Base-by-base conservation (phyloP, 2,888 invertebrate genomes). In the Theodoxus fluviatilis region DNA sequence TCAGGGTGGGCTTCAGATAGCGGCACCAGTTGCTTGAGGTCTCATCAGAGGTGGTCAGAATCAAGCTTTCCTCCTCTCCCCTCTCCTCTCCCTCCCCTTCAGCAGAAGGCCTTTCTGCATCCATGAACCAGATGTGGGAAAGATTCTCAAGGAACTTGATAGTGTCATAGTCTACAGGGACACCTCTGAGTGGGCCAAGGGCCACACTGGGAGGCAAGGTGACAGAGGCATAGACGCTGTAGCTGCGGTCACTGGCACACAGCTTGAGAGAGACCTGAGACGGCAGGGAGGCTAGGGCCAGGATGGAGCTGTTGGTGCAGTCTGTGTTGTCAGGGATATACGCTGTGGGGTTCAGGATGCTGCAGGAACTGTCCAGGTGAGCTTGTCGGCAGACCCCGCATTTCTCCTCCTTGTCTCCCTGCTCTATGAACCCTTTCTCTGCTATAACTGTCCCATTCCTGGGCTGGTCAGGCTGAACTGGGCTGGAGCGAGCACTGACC, bases 31-130 rank as follows among this genome's bases (percentile, higher is more conserved):
- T 59, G 33, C 33, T 59, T 4, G 22, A 28, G 18, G n/a, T 31
- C 28, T 59, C 59, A 59, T 59, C 59, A n/a, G 22, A 22, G 4
- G 59, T 59, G 18, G 59, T 31, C 28, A 59, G 18, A n/a, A 59
- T 28, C 9, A n/a, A 28, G 25, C n/a, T 18, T n/a, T 31, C 33
- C 28, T 59, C 33, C 33, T 59, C 59, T 1, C 33, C 59, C 22
- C n/a, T n/a, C 7, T 25, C 28, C 18, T 59, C 33, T 1, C 33
- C 33, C 31, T 59, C 33, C 28, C 31, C 33, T 6, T 59, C 59
- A 0, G 59, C n/a, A n/a, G n/a, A n/a, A n/a, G n/a, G n/a, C n/a
- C n/a, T n/a, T n/a, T n/a, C n/a, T n/a, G 31, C 18, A 4, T 59
- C 25, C 3, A 31, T 25, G 33, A 59, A 25, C 59, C 59, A 59